Evolutionary conservation across 35 echinoderm and acorn worm genomes (phyloP), one percentile per base, ranked within the genome.

Genomic region (Ptychodera flava): DNA sequence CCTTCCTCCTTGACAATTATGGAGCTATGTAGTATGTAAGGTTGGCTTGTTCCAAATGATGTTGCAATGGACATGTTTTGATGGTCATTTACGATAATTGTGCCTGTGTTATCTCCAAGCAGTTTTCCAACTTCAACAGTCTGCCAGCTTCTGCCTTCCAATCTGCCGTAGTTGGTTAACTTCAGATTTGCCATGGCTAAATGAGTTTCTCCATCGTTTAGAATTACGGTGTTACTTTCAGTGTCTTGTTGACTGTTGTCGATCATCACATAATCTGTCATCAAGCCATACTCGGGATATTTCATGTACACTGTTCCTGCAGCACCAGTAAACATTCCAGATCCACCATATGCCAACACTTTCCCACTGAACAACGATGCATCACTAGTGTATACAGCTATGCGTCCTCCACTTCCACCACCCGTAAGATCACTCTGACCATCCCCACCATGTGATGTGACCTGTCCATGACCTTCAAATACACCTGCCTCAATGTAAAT

Each of bases 361-460:
- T 64, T 22, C 35, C 94, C 94, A 85, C 88, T 79, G 89, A 97
- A 97, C 1, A 88, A 87, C 30, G 31, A 53, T 28, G 77, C 84
- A 22, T 93, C 77, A 37, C 31, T 34, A 28, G 78, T 34, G n/a
- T 90, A 30, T 30, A 97, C 78, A 15, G 91, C 85, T 22, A 97
- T 90, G 12, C 91, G 37, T 27, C 94, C 94, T 35, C 94, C 94
- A 82, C 94, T 91, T 29, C 91, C 94, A 85, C 94, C 94, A 33
- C 91, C 88, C 78, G 36, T 45, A 16, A 34, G 79, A 77, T n/a
- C 75, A 31, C 84, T 30, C 82, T 85, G 80, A 37, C 88, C 94
- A 87, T 38, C 77, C 28, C 92, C 92, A 83, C 92, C 92, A 85
- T 97, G 90, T 22, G 85, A 36, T 78, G 36, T 77, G 77, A 92